Base-by-base conservation (phyloP, 2,797 vertebrate species). In the Poliocrania exsul region DNA sequence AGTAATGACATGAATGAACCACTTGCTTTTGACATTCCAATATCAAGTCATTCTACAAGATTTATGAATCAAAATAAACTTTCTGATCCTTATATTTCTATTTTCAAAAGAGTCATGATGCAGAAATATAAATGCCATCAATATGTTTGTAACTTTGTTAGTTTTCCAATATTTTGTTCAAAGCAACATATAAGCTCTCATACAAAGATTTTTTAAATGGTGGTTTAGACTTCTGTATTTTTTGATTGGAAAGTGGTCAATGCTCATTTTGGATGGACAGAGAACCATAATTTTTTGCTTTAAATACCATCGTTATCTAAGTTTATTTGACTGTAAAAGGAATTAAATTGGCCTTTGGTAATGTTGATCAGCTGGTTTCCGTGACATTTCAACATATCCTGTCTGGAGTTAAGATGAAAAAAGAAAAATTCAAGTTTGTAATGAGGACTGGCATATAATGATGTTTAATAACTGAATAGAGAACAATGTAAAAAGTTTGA, bases 321-420 rank as follows among this genome's bases (percentile, higher is more conserved):
- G 78, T 93, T 94, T 33, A 77, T 91, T 96, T 97, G 51, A 88
- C 61, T 91, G 40, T 64, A 81, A 91, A 90, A 95, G 14, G 87
- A 97, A 97, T 97, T 87, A 96, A 96, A 95, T 90, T 96, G 86
- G 62, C 84, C 79, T 82, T 94, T 86, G 91, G 49, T 92, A 95
- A 97, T 77, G 56, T 15, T 95, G 66, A 92, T 96, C 79, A 89
- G 72, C 50, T 97, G 75, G 13, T 96, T 91, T 94, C 69, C 31
- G 11, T 97, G 94, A 97, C 92, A 72, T 97, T 97, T 97, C 70
- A 84, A 77, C 13, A 95, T 92, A 94, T 86, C 54, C 61, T 96
- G 47, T 75, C 93, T 96, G 62, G 66, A 96, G 31, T 56, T 88
- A 91, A 60, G 21, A 31, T 16, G 37, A 80, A 90, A 78, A 92